Base-by-base conservation (phyloP, 2,888 invertebrate species). In the Synanthedon myopaeformis region DNA sequence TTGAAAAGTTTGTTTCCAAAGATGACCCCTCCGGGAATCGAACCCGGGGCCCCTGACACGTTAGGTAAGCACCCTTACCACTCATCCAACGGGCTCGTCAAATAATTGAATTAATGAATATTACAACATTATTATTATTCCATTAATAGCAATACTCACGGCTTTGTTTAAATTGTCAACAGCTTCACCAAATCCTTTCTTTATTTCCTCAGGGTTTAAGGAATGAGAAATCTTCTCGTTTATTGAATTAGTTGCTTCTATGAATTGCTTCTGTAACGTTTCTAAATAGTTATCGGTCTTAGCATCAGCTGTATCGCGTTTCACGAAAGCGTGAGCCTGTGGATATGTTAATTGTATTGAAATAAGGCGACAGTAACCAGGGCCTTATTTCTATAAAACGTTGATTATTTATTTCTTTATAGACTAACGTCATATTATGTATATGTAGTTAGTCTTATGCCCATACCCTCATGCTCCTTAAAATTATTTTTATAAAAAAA, bases 291-390 rank as follows among this genome's bases (percentile, higher is more conserved):
- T 63, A 3, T 61, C 58, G 17, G 14, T 50, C n/a, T 52, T 54
- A 10, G 55, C 28, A 3, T 60, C 58, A 0, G 76, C 70, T 0
- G 76, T 69, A 4, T 84, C 84, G 10, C 85, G 82, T 58, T 76
- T 83, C 0, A 84, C 83, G 51, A 74, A 78, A 11, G 76, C 80
- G 19, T 82, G 77, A 3, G 71, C 75, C 82, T 83, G 60, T 5
- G 55, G 10, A 10, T 35, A 10, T 35, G 6, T 5, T 35, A 35
- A 35, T 10, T 35, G 35, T 35, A 23, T 23, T 23, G 5, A 23
- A 23, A 23, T 23, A 23, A 5, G 23, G 23, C 5, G 4, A 23
- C 23, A 23, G 4, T 23, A 23, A 5, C 23, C 23, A 23, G 5
- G 0, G 5, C 23, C 23, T 23, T 4, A 23, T 23, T 23, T 23